Evolutionary conservation across 2,797 vertebrate genomes (phyloP).

Genomic region (Etheostoma perlongum): DNA sequence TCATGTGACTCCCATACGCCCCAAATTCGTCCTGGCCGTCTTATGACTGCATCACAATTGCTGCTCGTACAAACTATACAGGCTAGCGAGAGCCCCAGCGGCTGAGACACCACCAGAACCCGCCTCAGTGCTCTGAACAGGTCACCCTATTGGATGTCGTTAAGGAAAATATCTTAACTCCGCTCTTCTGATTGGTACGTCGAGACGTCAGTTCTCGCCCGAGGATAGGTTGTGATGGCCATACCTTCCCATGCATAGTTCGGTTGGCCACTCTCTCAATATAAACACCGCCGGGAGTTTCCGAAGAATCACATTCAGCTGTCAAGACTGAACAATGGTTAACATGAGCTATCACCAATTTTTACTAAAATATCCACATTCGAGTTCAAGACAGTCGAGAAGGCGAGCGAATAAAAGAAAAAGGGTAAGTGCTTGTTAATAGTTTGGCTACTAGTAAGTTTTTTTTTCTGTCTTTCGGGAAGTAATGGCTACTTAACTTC

Average conservation of each 20-base stretch:
- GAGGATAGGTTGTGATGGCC: conserved; percentile 56
- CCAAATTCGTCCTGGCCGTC: conserved; percentile 91
- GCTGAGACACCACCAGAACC: conserved; percentile 19
- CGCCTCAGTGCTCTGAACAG: conserved; percentile 25
- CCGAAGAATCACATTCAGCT: conserved; percentile 88
- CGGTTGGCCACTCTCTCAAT: conserved; percentile 82
- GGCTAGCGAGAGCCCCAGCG: conserved; percentile 60
- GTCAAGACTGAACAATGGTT: conserved; percentile 90
- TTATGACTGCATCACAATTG: conserved; percentile 90
- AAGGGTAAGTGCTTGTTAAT: conserved; percentile 81
- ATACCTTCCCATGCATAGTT: conserved; percentile 77
- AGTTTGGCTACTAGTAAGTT: conserved; percentile 1
- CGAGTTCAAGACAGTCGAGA: conserved; percentile 86
- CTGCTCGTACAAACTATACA: conserved; percentile 85
- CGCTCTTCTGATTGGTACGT: conserved; percentile 54
- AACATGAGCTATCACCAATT: conserved; percentile 89
- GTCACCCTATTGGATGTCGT: conserved; percentile 83
- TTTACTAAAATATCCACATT: conserved; percentile 88
- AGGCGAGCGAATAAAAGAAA: conserved; percentile 89
- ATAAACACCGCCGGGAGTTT: conserved; percentile 90
- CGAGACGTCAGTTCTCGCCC: background rate
- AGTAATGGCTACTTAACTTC: conserved; percentile 32
- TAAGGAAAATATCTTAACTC: conserved; percentile 82
- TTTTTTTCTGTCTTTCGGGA: conserved; percentile 37
- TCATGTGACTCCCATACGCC: conserved; percentile 92